Conservation (phyloP, 2,888 invertebrate genomes). For the Pherbina coryleti region DNA sequence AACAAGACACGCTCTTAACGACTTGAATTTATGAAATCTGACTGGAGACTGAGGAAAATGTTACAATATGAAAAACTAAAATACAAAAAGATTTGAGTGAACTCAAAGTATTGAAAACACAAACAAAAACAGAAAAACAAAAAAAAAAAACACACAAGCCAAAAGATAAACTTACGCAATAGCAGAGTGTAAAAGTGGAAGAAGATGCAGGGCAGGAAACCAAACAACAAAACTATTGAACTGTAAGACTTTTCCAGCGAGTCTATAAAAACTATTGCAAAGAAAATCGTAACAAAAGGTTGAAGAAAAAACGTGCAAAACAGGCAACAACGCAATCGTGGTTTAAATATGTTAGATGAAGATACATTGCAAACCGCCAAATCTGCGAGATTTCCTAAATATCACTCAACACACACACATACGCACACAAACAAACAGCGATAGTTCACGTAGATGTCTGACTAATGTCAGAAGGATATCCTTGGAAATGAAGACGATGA, state of each 20-base stretch:
- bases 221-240: neutral
- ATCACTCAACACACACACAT: neutral
- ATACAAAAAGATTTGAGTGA: conserved; percentile 43
- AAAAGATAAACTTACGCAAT: conserved; percentile 45
- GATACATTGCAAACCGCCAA: conserved; percentile 30
- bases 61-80: conserved; percentile 57
- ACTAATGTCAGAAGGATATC: neutral
- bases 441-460: neutral
- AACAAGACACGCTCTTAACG: conserved; percentile 35
- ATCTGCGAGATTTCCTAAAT: conserved; percentile 23
- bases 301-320: no score
- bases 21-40: conserved; percentile 62
- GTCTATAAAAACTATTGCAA: neutral
- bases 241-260: neutral
- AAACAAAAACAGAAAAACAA: conserved; percentile 20
- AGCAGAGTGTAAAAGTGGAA: neutral
- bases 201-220: neutral
- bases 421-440: neutral
- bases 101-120: conserved; percentile 39
- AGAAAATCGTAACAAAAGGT: neutral
- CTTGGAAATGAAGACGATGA: neutral
- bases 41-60: conserved; percentile 63
- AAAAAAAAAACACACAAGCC: conserved; percentile 19
- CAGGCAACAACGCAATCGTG: neutral
- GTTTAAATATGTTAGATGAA: neutral